A percentile compares a stretch with the other conserved stretches of the same genome.
phyloP scores from a whole-genome alignment of 1,140 invertebrate genomes.

The Zaprionus gabonicus region DNA sequence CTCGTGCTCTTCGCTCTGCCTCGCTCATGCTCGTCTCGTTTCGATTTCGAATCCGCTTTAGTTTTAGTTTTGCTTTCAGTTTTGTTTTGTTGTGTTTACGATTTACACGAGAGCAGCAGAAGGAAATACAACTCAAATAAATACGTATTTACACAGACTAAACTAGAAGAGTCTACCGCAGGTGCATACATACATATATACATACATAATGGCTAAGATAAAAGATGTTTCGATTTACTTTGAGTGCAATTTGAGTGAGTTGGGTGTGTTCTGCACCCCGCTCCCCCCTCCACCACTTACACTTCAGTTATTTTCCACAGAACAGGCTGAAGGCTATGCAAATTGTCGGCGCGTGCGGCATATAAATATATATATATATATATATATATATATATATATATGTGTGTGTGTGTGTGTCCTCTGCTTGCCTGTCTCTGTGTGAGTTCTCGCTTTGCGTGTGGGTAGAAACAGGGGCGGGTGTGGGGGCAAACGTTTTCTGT shows the following conservation, averaged over 20 bases:
- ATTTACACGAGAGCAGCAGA: slow-evolving; percentile 15
- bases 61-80: slow-evolving; percentile 38
- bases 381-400: too few relatives aligned
- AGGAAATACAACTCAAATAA: not conserved
- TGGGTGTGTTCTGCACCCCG: not conserved
- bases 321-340: slow-evolving; percentile 28
- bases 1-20: not conserved
- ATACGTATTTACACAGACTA: not conserved
- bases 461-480: slow-evolving; percentile 21
- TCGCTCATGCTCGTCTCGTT: not conserved
- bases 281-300: not conserved
- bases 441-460: slow-evolving; percentile 12
- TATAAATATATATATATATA: not conserved
- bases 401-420: slow-evolving; percentile 11
- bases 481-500: slow-evolving; percentile 8
- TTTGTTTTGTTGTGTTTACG: slow-evolving; percentile 42
- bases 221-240: not conserved
- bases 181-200: slow-evolving; percentile 3
- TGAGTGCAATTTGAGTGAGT: slow-evolving; percentile 3
- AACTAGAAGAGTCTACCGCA: not conserved
- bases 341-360: slow-evolving; percentile 43
- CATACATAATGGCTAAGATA: not conserved
- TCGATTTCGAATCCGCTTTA: slow-evolving; percentile 13
- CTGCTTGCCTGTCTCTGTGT: slow-evolving; percentile 14
- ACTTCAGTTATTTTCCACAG: slow-evolving; percentile 42